Evolutionary conservation across 2,797 vertebrate species (phyloP).

Genomic region (Danio kyathit): DNA sequence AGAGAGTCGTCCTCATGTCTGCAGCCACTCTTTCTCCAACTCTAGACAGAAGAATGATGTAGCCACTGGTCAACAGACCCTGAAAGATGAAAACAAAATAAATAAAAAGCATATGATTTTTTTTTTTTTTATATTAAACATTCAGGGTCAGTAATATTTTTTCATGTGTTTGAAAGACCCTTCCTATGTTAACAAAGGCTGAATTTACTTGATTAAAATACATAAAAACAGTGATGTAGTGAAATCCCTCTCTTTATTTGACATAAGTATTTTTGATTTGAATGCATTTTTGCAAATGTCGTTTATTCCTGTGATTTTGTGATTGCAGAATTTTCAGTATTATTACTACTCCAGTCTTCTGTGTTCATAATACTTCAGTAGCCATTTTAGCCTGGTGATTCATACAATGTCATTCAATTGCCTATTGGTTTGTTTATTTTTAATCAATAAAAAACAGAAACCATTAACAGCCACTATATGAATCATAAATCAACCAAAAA

Average conservation of each 20-base stretch:
- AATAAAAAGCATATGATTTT: neutral
- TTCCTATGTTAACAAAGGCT: neutral
- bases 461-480: too few species aligned
- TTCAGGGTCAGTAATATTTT: too few species aligned
- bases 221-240: neutral
- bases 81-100: slow-evolving; percentile 66
- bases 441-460: too few species aligned
- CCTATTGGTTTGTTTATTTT: too few species aligned
- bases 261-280: neutral
- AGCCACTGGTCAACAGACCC: slow-evolving; percentile 92
- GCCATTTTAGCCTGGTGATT: too few species aligned
- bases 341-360: neutral
- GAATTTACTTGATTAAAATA: neutral
- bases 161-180: too few species aligned
- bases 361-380: neutral
- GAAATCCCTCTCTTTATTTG: too few species aligned
- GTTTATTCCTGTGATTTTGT: neutral
- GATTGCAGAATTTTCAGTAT: neutral
- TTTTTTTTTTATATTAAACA: too few species aligned
- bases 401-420: too few species aligned
- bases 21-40: slow-evolving; percentile 90
- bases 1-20: slow-evolving; percentile 91
- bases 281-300: neutral
- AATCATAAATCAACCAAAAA: too few species aligned
- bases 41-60: slow-evolving; percentile 89